phyloP scores from a whole-genome alignment of 2,888 invertebrate species.

The Ochlodes sylvanus region DNA sequence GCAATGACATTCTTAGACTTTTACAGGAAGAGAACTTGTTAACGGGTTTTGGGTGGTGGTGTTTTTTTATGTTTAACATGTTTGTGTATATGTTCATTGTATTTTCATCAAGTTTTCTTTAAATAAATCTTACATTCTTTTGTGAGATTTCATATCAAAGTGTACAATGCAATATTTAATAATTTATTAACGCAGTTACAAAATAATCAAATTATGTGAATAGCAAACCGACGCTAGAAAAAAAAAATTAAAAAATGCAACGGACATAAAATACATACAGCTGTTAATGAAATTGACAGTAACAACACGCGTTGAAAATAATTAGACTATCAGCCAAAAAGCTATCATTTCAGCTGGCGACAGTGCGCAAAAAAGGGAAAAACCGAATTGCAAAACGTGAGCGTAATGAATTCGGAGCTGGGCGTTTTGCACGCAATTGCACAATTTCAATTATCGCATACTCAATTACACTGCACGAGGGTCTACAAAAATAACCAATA shows the following conservation, averaged over 20 bases:
- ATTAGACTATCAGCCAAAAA: conserved; percentile 69
- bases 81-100: no score
- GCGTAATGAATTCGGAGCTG: conserved; percentile 78
- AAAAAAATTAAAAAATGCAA: conserved; percentile 1
- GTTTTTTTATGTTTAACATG: no score
- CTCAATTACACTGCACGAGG: conserved; percentile 34
- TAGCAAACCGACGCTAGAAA: neutral
- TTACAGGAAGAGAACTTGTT: neutral
- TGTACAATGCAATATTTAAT: no score
- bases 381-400: conserved; percentile 65
- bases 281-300: conserved; percentile 32
- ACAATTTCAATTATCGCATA: conserved; percentile 85
- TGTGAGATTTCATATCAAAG: no score
- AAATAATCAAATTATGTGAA: neutral
- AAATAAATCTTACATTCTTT: no score
- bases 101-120: no score
- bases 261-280: neutral
- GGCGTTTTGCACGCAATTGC: conserved; percentile 84
- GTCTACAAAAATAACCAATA: conserved; percentile 9
- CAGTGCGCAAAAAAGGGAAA: conserved; percentile 59
- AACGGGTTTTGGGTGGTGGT: neutral
- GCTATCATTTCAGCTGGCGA: conserved; percentile 65
- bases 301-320: conserved; percentile 53
- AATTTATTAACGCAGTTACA: neutral
- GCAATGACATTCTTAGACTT: conserved; percentile 1